Evolutionary conservation across 2,113 vertebrate genomes (phyloP).

Genomic region (Anguilla japonica): DNA sequence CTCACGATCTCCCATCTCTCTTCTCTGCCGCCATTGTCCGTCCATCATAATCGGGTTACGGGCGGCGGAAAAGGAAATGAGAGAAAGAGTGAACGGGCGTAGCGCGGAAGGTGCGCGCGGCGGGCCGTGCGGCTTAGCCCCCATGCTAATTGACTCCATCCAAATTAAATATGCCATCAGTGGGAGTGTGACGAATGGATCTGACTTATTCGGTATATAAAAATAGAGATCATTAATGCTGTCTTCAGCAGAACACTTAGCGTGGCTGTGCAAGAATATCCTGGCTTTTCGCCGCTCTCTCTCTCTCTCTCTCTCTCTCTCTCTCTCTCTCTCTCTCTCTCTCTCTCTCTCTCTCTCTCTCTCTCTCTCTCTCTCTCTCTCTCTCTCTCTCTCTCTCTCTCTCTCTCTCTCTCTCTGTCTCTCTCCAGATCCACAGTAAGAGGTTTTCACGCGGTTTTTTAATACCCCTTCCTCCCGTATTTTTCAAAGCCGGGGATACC

Average conservation of each 20-base stretch:
- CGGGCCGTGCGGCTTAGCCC: conserved; percentile 95
- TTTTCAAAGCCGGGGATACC: background rate
- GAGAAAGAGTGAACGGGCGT: conserved; percentile 79
- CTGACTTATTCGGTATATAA: conserved; percentile 99
- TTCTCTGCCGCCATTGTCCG: conserved; percentile 79
- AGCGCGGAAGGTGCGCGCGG: conserved; percentile 95
- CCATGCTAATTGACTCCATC: conserved; percentile 99
- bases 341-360: too few relatives aligned
- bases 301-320: too few relatives aligned
- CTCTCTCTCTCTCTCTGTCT: conserved; percentile 41
- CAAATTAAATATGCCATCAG: conserved; percentile 99
- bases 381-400: too few relatives aligned
- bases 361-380: too few relatives aligned
- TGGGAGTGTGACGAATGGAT: conserved; percentile 99
- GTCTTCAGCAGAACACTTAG: conserved; percentile 80
- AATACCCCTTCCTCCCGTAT: background rate
- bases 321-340: background rate
- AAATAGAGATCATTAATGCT: conserved; percentile 99
- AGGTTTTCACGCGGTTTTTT: conserved; percentile 43
- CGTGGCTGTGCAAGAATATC: conserved; percentile 72
- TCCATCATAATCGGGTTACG: conserved; percentile 96
- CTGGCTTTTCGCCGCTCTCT: conserved; percentile 55
- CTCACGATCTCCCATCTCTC: conserved; percentile 44
- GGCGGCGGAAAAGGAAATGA: conserved; percentile 73
- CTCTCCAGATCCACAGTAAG: conserved; percentile 62